Evolutionary conservation across 1,140 invertebrate species (phyloP).

Genomic region (Cataglyphis hispanica): DNA sequence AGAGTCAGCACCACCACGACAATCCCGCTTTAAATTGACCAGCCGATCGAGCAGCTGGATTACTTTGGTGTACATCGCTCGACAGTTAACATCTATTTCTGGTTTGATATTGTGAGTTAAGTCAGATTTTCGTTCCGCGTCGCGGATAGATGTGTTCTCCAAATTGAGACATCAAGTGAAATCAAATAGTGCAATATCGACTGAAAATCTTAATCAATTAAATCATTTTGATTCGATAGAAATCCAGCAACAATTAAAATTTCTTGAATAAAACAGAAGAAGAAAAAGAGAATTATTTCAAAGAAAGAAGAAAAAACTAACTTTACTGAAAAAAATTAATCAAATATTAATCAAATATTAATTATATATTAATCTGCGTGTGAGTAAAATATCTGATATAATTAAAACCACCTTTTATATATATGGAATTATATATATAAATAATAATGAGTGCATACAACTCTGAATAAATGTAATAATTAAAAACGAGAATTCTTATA

Average conservation of each 20-base stretch:
- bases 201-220: background rate
- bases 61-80: constrained; percentile 76
- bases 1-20: constrained; percentile 46
- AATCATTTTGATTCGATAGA: constrained; percentile 28
- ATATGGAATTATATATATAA: background rate
- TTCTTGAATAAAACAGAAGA: background rate
- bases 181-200: background rate
- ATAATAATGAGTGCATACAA: background rate
- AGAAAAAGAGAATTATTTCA: background rate
- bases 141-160: background rate
- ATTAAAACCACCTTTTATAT: background rate
- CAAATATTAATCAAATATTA: constrained; percentile 9
- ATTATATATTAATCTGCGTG: constrained; percentile 6
- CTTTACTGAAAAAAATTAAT: background rate
- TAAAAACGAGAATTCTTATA: background rate
- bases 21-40: constrained; percentile 79
- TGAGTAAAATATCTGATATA: background rate
- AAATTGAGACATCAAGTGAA: background rate
- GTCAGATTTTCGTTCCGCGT: background rate
- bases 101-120: background rate
- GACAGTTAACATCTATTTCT: constrained; percentile 58
- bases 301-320: background rate
- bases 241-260: constrained; percentile 17
- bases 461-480: background rate
- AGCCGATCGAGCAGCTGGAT: constrained; percentile 71